Base-by-base conservation (phyloP, 2,888 invertebrate genomes). In the Diogma glabrata region DNA sequence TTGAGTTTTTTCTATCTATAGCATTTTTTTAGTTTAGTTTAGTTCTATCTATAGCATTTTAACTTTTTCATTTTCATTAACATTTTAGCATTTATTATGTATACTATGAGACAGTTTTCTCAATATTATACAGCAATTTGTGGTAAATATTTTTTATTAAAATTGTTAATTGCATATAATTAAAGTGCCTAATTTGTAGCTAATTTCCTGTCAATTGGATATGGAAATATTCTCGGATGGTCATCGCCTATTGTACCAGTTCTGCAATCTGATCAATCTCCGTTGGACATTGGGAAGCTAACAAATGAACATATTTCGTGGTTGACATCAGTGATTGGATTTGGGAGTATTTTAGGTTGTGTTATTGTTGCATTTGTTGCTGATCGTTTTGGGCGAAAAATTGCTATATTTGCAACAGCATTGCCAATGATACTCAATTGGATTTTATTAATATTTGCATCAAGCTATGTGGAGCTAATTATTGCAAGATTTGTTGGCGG, bases 391-490 rank as follows among this genome's bases (percentile, higher is more conserved):
- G 68, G 68, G 7, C 62, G 66, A 5, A 65, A 64, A 43, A 58
- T 62, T 1, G 58, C 63, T 43, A 51, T 66, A 3, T 56, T 65
- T 3, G 52, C 63, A 17, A 56, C 61, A 24, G 66, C 67, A 12
- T 38, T 68, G 0, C 51, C 67, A 5, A 65, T 67, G 55, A 64
- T 67, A 33, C 66, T 69, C 55, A 22, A 23, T 14, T 49, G 47
- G 28, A 23, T 47, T 19, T 17, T 47, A 1, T n/a, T n/a, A 17
- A 19, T 47, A 17, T 12, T 5, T n/a, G 30, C 28, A 17, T 16
- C 19, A 19, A 47, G 30, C 9, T 17, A 30, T 12, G 16, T 17
- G 17, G 14, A 33, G 3, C 23, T 50, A 12, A 33, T 22, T 22
- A 14, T 50, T 9, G 33, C 50, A 20, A 24, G 54, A n/a, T 47